Conservation (phyloP, 1,140 invertebrate species). For the Elymnias hypermnestra region DNA sequence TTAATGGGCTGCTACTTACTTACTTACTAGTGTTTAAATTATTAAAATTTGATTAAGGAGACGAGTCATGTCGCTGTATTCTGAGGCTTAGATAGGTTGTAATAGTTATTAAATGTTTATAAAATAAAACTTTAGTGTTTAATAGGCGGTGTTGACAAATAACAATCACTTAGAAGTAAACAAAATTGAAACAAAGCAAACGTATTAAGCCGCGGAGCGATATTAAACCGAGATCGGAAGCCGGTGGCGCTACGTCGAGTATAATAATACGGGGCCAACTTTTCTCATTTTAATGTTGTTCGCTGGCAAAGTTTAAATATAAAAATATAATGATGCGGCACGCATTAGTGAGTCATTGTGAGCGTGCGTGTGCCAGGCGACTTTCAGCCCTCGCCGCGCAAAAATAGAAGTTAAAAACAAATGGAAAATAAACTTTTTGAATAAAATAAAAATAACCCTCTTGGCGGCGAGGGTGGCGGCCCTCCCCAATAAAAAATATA, state of each 20-base stretch:
- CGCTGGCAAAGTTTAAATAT: constrained; percentile 70
- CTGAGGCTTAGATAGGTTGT: too few relatives aligned
- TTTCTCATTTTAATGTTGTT: constrained; percentile 73
- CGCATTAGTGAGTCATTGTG: constrained; percentile 71
- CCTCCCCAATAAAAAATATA: constrained; percentile 73
- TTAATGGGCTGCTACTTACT: too few relatives aligned
- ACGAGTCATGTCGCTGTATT: too few relatives aligned
- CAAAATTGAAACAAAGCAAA: constrained; percentile 45
- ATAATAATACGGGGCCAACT: constrained; percentile 64
- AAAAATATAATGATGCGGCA: constrained; percentile 70
- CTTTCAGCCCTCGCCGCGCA: constrained; percentile 58
- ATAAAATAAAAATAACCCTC: constrained; percentile 75
- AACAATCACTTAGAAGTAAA: constrained; percentile 38
- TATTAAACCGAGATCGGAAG: constrained; percentile 49
- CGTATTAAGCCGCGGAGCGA: constrained; percentile 38
- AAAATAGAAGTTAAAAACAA: constrained; percentile 71
- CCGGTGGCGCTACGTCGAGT: constrained; percentile 33
- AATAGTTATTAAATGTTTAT: too few relatives aligned
- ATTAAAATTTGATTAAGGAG: too few relatives aligned
- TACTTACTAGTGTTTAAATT: too few relatives aligned
- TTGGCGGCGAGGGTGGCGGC: constrained; percentile 65
- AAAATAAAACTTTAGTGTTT: constrained; percentile 10
- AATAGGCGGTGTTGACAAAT: constrained; percentile 23
- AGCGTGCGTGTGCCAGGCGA: constrained; percentile 55
- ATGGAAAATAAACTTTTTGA: constrained; percentile 73